A percentile compares a stretch with the other conserved stretches of the same genome.
These are phyloP conservation scores for Trisateles emortualis DNA, from an alignment of 2,888 invertebrate genomes.

Conservation along the genomic window DNA sequence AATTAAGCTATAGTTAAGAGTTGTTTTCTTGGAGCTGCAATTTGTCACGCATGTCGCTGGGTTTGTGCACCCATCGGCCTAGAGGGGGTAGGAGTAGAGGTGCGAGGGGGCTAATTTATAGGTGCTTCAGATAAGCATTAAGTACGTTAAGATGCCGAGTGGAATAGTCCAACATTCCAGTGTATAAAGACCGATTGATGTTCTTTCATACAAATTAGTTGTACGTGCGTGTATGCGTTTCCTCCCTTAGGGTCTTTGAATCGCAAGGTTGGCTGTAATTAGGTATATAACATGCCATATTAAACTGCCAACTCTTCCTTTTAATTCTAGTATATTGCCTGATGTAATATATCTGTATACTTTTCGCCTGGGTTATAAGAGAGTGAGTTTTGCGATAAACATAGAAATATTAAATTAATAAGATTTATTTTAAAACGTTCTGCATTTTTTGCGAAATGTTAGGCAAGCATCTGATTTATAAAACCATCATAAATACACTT, in stretches of 20 bases:
- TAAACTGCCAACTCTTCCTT: too few relatives aligned
- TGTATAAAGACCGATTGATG: conserved; percentile 25
- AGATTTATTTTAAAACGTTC: too few relatives aligned
- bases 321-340: too few relatives aligned
- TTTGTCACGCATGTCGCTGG: conserved; percentile 66
- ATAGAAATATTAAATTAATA: too few relatives aligned
- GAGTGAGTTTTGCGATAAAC: too few relatives aligned
- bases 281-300: background rate
- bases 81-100: conserved; percentile 5
- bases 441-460: too few relatives aligned
- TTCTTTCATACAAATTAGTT: conserved; percentile 31
- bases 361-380: too few relatives aligned
- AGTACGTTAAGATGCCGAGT: conserved; percentile 45
- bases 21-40: conserved; percentile 57
- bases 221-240: conserved; percentile 1
- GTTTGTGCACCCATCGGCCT: conserved; percentile 43
- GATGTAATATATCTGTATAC: too few relatives aligned
- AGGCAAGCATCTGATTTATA: too few relatives aligned
- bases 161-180: conserved; percentile 33
- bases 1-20: conserved; percentile 71
- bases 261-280: background rate
- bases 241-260: background rate
- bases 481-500: too few relatives aligned
- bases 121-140: conserved; percentile 44
- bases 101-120: conserved; percentile 49